Base-by-base conservation (phyloP, 2,888 invertebrate genomes). In the Drosophila atripex region DNA sequence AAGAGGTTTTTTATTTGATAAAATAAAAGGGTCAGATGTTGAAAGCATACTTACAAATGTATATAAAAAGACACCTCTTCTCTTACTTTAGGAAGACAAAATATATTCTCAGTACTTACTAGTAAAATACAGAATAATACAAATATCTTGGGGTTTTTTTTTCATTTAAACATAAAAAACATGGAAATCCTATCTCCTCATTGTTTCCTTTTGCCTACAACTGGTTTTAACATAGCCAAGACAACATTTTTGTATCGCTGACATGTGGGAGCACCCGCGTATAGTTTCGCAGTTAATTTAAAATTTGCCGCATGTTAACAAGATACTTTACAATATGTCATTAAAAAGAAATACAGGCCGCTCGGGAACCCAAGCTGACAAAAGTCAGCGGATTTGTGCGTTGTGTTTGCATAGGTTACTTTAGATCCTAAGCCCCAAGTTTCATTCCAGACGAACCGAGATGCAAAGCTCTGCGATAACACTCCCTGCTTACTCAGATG, bases 241-340 rank as follows among this genome's bases (percentile, higher is more conserved):
- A 12, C 3, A 14, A 35, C 18, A 4, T 16, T 18, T 18, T 11
- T 41, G 39, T 53, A 28, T 28, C 9, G 59, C 54, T 32, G 46
- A 47, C 60, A 51, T n/a, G n/a, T 35, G n/a, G 2, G 35, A 6
- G 14, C 7, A 2, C 11, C 11, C 50, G 56, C 47, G 57, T 75
- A 66, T 84, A 84, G 85, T 84, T 83, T 69, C 71, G 63, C 65
- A 58, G 73, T 83, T 88, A 79, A 88, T 88, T 83, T 84, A 70
- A 72, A 73, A 78, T 86, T 28, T 28, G 2, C 28, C 28, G 78
- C 86, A 88, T 86, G 88, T 84, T 86, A 86, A 84, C 88, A 84
- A 80, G 88, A 79, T 79, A 71, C 75, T 86, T 88, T 75, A 88
- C 88, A 88, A 84, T 80, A 65, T 73, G 71, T 66, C 80, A 86